Evolutionary conservation across 2,113 vertebrate species (phyloP).

Genomic region (Triplophysa rosa): DNA sequence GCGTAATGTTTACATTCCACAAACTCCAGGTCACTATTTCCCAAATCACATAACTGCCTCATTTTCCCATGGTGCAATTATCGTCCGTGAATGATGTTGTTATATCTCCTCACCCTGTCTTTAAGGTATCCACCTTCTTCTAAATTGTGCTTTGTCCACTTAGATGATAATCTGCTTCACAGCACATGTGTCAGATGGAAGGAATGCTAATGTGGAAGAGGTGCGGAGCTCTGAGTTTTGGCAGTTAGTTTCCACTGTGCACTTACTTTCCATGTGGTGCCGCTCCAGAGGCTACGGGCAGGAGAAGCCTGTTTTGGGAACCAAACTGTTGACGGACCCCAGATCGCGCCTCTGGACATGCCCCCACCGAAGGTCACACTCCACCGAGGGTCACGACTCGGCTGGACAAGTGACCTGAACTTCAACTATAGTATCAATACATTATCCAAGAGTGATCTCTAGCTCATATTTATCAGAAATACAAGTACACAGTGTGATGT

Average conservation of each 20-base stretch:
- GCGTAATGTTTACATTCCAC: slow-evolving; percentile 36
- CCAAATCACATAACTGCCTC: slow-evolving; percentile 39
- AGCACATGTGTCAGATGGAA: slow-evolving; percentile 91
- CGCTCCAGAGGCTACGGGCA: slow-evolving; percentile 86
- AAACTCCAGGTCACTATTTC: slow-evolving; percentile 29
- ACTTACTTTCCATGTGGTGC: slow-evolving; percentile 91
- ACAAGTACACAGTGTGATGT: slow-evolving; percentile 23
- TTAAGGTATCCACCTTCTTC: slow-evolving; percentile 45
- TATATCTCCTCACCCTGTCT: slow-evolving; percentile 31
- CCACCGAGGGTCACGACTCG: neutral
- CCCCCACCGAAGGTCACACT: slow-evolving; percentile 46
- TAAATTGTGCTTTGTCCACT: slow-evolving; percentile 72
- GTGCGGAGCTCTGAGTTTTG: slow-evolving; percentile 80
- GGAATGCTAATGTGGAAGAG: slow-evolving; percentile 94
- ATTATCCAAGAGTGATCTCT: slow-evolving; percentile 25
- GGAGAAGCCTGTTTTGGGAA: slow-evolving; percentile 83
- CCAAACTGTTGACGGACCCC: slow-evolving; percentile 87
- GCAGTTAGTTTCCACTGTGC: slow-evolving; percentile 92
- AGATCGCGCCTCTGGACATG: slow-evolving; percentile 75
- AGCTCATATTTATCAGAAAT: slow-evolving; percentile 13
- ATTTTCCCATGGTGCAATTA: slow-evolving; percentile 45
- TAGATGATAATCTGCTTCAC: slow-evolving; percentile 86
- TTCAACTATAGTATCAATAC: neutral
- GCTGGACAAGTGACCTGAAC: slow-evolving; percentile 44
- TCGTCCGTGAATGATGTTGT: slow-evolving; percentile 16